Evolutionary conservation across 2,888 invertebrate genomes (phyloP).

Genomic region (Lamellibrachia satsuma): DNA sequence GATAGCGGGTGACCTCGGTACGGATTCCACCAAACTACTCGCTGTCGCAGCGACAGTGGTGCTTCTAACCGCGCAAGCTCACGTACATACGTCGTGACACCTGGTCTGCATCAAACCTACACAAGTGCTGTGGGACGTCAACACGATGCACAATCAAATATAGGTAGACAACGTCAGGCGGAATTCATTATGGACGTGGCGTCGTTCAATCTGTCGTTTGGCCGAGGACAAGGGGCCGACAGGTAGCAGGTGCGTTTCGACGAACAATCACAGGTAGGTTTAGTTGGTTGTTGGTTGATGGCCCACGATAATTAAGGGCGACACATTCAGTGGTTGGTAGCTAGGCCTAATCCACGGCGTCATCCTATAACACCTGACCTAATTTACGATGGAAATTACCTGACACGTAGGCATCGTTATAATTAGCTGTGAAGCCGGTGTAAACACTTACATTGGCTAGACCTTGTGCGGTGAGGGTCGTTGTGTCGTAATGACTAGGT

Average conservation of each 20-base stretch:
- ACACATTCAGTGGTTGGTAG: neutral
- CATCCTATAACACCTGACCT: neutral
- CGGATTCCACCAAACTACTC: neutral
- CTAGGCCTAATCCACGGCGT: neutral
- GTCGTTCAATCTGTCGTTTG: neutral
- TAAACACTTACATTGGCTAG: neutral
- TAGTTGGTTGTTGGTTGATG: neutral
- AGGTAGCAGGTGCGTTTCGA: neutral
- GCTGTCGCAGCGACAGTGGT: neutral
- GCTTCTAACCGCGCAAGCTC: neutral
- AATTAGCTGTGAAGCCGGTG: neutral
- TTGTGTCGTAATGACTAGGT: neutral
- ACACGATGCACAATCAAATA: neutral
- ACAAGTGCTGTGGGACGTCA: neutral
- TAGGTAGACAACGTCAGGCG: neutral
- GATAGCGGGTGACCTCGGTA: constrained; percentile 1
- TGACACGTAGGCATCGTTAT: neutral
- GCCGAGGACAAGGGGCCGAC: neutral
- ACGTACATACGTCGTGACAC: neutral
- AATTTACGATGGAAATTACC: neutral
- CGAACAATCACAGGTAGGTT: neutral
- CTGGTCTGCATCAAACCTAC: neutral
- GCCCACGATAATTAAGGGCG: neutral
- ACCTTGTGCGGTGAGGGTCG: neutral
- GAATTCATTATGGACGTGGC: neutral